Evolutionary conservation across 2,113 vertebrate species (phyloP), one percentile per base, ranked within the genome.

Genomic region (Psittacula cyanocephala): DNA sequence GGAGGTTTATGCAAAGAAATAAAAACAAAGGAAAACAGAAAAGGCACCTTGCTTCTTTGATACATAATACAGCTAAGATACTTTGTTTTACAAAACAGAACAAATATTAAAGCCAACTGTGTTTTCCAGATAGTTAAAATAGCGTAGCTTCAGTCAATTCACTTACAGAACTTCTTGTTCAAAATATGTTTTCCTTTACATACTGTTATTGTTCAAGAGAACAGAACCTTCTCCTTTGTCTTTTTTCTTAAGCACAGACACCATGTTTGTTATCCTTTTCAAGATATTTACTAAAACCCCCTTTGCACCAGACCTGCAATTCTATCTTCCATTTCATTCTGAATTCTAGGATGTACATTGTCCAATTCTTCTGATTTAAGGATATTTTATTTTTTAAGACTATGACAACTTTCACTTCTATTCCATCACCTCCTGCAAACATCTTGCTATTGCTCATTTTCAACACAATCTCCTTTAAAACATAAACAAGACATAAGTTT

Each of bases 231-330:
- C 17, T 50, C 4, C 1, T 2, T 50, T 13, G 6, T 35, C 5
- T 62, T 57, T 85, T 71, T 74, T 10, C 31, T 68, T 63, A 75
- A 75, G 7, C 23, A 62, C 13, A 44, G 7, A 18, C 3, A 35
- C 5, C 3, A 9, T 8, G 4, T 29, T 67, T 71, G 5, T 37
- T 59, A 37, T 9, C 6, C 5, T 25, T 59, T 68, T 68, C 28
- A 81, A 81, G 46, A 19, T 37, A 71, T 44, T 70, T 84, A 41
- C 14, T 64, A 67, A 59, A 84, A 2, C 0, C 0, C 0, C 0
- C 15, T 88, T 75, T 35, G 6, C 37, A 35, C 15, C 11, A 44
- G 27, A 59, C 24, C 18, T 71, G 17, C 1, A 53, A 52, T 43
- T 79, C 15, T 17, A 22, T 43, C 10, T 82, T 59, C 15, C 7